Conservation (phyloP, 2,888 invertebrate genomes). For the Idaea aversata region DNA sequence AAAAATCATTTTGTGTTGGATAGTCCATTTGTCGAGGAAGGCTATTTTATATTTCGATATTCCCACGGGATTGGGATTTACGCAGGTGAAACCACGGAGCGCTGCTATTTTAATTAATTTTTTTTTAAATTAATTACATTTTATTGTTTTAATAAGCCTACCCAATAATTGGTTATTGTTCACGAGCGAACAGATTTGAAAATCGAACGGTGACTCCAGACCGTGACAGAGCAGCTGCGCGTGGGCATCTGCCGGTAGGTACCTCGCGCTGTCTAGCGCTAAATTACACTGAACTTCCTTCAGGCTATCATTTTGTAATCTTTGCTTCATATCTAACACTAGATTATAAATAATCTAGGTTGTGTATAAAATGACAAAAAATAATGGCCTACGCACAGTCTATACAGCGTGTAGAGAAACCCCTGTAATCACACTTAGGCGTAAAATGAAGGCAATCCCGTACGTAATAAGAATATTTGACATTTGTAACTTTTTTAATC, state of each 20-base stretch:
- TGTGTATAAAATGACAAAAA: slow-evolving; percentile 20
- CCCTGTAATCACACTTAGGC: too few relatives aligned
- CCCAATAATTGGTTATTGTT: slow-evolving; percentile 35
- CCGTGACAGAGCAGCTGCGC: slow-evolving; percentile 64
- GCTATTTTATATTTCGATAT: too few relatives aligned
- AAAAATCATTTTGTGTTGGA: too few relatives aligned
- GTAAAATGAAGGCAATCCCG: too few relatives aligned
- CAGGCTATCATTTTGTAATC: slow-evolving; percentile 11
- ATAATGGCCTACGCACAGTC: not conserved
- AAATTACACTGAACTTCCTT: slow-evolving; percentile 24
- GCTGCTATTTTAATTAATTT: not conserved
- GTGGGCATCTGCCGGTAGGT: slow-evolving; percentile 56
- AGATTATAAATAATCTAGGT: not conserved
- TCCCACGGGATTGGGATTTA: too few relatives aligned
- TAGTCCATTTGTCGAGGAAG: too few relatives aligned
- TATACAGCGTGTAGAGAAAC: not conserved
- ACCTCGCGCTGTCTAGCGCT: not conserved
- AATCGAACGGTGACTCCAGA: slow-evolving; percentile 32
- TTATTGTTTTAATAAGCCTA: not conserved
- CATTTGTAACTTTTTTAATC: too few relatives aligned
- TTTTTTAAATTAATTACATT: not conserved
- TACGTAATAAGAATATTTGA: too few relatives aligned
- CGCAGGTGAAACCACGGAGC: too few relatives aligned
- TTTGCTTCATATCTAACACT: slow-evolving; percentile 1
- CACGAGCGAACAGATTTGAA: slow-evolving; percentile 33